Conservation (phyloP, 1,140 invertebrate genomes). For the Aleiodes sp. region DNA sequence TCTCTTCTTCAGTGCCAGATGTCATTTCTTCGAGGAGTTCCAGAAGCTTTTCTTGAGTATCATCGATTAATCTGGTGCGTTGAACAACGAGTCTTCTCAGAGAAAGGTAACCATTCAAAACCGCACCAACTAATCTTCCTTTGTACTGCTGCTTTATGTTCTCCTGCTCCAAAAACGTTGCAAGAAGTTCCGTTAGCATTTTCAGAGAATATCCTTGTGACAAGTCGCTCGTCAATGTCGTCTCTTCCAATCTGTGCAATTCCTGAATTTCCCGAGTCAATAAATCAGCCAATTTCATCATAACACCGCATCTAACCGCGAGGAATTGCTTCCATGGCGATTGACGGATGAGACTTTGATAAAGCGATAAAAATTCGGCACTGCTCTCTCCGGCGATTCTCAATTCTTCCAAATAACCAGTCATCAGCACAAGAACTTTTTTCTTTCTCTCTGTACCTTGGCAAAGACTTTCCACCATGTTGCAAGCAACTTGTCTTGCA, state of each 20-base stretch:
- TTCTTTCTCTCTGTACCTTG: conserved; percentile 76
- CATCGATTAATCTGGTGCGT: conserved; percentile 92
- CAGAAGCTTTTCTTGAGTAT: conserved; percentile 95
- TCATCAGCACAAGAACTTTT: conserved; percentile 85
- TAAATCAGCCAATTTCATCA: conserved; percentile 84
- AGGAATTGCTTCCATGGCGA: conserved; percentile 94
- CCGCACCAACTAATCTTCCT: conserved; percentile 84
- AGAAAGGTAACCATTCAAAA: conserved; percentile 93
- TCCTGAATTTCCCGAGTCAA: conserved; percentile 89
- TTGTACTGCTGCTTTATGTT: conserved; percentile 90
- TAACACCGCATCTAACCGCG: conserved; percentile 81
- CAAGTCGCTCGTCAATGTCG: conserved; percentile 91
- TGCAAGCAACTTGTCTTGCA: conserved; percentile 88
- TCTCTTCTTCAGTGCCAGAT: conserved; percentile 92
- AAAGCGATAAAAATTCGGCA: conserved; percentile 89
- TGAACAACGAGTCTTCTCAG: conserved; percentile 92
- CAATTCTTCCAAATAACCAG: conserved; percentile 87
- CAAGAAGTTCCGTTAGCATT: conserved; percentile 86
- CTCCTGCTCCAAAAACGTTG: conserved; percentile 84
- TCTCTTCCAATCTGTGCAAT: conserved; percentile 86
- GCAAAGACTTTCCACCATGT: conserved; percentile 86
- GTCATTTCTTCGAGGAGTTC: conserved; percentile 97
- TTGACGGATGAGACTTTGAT: conserved; percentile 84
- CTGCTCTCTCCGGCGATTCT: conserved; percentile 88
- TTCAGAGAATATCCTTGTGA: conserved; percentile 91